Evolutionary conservation across 2,113 vertebrate species (phyloP), one percentile per base, ranked within the genome.

Genomic region (Gorsachius goisagi): DNA sequence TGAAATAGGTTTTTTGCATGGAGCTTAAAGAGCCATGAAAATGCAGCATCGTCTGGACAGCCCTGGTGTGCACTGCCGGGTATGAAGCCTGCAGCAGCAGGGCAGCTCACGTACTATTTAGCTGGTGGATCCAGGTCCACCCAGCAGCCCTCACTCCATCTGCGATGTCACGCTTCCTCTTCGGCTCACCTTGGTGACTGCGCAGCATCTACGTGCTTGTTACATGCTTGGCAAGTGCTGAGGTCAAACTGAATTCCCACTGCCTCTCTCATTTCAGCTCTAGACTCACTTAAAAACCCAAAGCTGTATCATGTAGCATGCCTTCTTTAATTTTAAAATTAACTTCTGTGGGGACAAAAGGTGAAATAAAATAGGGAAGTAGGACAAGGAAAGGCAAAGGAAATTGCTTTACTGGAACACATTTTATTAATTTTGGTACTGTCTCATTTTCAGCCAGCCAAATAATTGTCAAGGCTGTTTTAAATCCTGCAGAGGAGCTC

Each of bases 391-490:
- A 94, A 93, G 66, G 89, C 93, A 94, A 89, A 97, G 96, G 97
- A 97, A 97, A 97, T 97, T 95, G 89, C 85, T 97, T 97, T 77
- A 67, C 82, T 93, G 79, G 75, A 97, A 95, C 92, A 95, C 69
- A 64, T 95, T 97, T 96, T 97, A 96, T 97, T 97, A 97, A 97
- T 97, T 97, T 97, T 88, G 55, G 78, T 96, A 78, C 76, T 88
- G 94, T 94, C 89, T 96, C 87, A 91, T 91, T 95, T 96, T 96
- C 88, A 90, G 85, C 82, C 80, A 55, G 92, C 90, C 96, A 95
- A 93, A 80, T 91, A 89, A 90, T 86, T 84, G 84, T 94, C 91
- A 88, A 84, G 58, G 30, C 82, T 89, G 60, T 58, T 94, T 91
- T 81, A 95, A 96, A 82, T 95, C 90, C 93, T 94, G 74, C 81